Evolutionary conservation across 2,113 vertebrate species (phyloP), one percentile per base, ranked within the genome.

Genomic region (Xiphophorus hellerii): DNA sequence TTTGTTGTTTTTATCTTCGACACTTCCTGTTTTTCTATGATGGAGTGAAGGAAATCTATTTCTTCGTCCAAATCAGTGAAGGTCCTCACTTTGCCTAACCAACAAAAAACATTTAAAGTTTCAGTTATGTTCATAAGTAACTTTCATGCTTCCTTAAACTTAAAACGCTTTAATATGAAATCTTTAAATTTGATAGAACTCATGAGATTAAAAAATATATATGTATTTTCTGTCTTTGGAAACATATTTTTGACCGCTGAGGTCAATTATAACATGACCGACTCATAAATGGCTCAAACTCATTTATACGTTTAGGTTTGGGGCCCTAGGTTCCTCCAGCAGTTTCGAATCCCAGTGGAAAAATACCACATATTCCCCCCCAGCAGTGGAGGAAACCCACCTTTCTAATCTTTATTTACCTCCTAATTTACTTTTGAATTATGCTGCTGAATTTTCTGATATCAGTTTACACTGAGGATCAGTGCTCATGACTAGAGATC

Each of bases 1-100:
- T 69, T 54, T 20, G 42, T 44, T 13, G 64, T 11, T 66, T 73
- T 76, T 0, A 9, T 33, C 0, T 87, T 81, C 8, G 81, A 35
- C 8, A 1, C 60, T 81, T 93, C 25, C 48, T 96, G 94, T 68
- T 92, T 93, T 64, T 93, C 89, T 1, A 97, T 87, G 35, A 94
- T 73, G 0, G 95, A 93, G 0, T 95, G 95, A 27, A 97, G 77
- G 30, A 90, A 85, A 87, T 98, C 96, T 0, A 98, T 97, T 73
- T 96, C 95, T 30, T 94, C 91, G 27, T 97, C 96, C 77, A 94
- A 62, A 66, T 93, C 90, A 44, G 94, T 54, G 37, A 86, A 70
- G 28, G 73, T 15, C 1, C 9, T 12, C 4, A 27, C 22, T 85
- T 85, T 80, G 8, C 28, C 90, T 92, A 44, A 12, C 25, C 20